These are phyloP conservation scores for Eristalis arbustorum DNA, from an alignment of 2,888 invertebrate species.

Conservation along the genomic window DNA sequence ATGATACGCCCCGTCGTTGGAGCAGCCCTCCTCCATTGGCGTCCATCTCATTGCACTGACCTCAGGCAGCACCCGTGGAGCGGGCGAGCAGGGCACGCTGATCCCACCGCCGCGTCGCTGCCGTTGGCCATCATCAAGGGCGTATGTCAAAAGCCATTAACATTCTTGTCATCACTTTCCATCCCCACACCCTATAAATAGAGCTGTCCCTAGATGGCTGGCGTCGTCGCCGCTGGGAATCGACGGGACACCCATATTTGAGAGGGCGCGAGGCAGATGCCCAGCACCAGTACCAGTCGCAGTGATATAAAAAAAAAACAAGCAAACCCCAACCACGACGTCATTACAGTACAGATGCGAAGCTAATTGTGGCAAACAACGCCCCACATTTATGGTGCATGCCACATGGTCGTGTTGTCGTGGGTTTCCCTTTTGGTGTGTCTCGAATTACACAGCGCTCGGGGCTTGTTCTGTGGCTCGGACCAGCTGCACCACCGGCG, in stretches of 20 bases:
- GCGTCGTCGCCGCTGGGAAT: constrained; percentile 6
- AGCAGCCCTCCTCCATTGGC: background rate
- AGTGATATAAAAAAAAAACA: constrained; percentile 37
- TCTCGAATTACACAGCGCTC: constrained; percentile 55
- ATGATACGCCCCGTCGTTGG: constrained; percentile 20
- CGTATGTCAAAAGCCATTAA: constrained; percentile 75
- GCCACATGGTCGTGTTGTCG: constrained; percentile 32
- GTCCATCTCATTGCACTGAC: constrained; percentile 44
- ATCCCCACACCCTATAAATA: constrained; percentile 72
- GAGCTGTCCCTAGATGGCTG: constrained; percentile 46
- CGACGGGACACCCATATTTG: constrained; percentile 46
- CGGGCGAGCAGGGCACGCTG: background rate
- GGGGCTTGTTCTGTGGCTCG: background rate
- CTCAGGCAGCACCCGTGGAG: constrained; percentile 15
- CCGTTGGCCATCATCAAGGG: constrained; percentile 71
- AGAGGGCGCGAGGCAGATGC: constrained; percentile 21
- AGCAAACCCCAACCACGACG: constrained; percentile 41
- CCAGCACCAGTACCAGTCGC: background rate
- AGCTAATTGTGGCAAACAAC: constrained; percentile 69
- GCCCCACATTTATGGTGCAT: constrained; percentile 68
- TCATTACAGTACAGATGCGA: constrained; percentile 57
- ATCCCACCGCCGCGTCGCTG: background rate
- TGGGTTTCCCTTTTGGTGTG: constrained; percentile 40
- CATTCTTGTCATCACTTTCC: constrained; percentile 75
- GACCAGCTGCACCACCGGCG: background rate